These are phyloP conservation scores for Phalacrocorax carbo DNA, from an alignment of 2,113 vertebrate species.

Conservation along the genomic window DNA sequence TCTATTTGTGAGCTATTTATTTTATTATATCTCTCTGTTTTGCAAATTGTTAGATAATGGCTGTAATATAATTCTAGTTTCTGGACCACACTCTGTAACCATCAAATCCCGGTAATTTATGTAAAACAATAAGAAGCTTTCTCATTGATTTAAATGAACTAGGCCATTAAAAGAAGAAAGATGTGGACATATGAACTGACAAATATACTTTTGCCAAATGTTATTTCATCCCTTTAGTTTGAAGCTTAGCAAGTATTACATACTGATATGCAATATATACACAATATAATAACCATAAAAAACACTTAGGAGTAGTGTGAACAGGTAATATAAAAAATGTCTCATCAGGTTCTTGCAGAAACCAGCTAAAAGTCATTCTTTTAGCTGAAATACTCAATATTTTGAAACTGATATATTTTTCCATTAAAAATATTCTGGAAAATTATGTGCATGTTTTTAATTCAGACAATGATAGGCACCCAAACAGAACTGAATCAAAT, in stretches of 20 bases:
- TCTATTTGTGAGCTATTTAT: not conserved
- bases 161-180: not conserved
- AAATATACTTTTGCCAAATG: not conserved
- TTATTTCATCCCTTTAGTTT: not conserved
- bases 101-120: not conserved
- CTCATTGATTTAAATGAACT: not conserved
- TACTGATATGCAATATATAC: not conserved
- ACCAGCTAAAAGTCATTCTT: not conserved
- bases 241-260: not conserved
- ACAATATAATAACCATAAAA: not conserved
- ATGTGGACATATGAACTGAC: not conserved
- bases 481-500: not conserved
- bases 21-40: not conserved
- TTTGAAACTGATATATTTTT: not conserved
- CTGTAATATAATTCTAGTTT: constrained; percentile 2
- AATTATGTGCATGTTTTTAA: not conserved
- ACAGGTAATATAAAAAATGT: not conserved
- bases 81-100: not conserved
- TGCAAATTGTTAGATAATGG: not conserved
- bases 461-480: not conserved
- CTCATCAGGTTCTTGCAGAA: not conserved
- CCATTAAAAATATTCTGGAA: not conserved
- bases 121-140: not conserved
- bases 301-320: not conserved
- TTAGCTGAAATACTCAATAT: not conserved